Evolutionary conservation across 2,113 vertebrate genomes (phyloP), one percentile per base, ranked within the genome.

Genomic region (Rhinogobius similis): DNA sequence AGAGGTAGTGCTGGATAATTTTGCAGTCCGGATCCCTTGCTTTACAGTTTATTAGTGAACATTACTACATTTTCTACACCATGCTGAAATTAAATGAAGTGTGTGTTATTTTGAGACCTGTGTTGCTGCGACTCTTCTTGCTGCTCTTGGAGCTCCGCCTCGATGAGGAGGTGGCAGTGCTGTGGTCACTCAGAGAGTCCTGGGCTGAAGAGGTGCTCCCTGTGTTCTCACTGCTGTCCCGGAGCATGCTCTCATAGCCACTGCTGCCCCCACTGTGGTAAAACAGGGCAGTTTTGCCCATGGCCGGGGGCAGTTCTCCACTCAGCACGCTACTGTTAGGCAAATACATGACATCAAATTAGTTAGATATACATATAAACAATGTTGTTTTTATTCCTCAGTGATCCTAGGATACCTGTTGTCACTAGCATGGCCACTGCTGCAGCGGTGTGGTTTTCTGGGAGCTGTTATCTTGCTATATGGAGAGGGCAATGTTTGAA

Each of bases 401-500:
- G 24, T 56, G 53, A 29, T 29, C 26, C 14, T 58, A 8, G 13
- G 12, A 0, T 82, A 88, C 90, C 90, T 91, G 88, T 91, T 99
- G 92, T 99, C 98, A 0, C 98, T 99, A 4, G 96, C 97, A 0
- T 99, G 98, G 5, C 98, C 98, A 0, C 98, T 99, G 91, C 98
- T 99, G 88, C 97, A 98, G 65, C 96, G 94, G 59, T 99, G 96
- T 0, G 98, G 94, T 78, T 94, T 94, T 64, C 98, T 91, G 0
- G 98, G 98, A 0, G 97, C 96, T 0, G 98, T 99, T 75, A 99
- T 93, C 88, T 98, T 99, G 92, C 98, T 99, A 91, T 99, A 99
- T 23, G 98, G 98, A 0, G 98, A 99, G 0, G 97, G 98, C 53
- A 99, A 91, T 9, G 93, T 87, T 76, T 93, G 94, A n/a, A 92